Percentiles rank a stretch among this genome's conserved stretches.
phyloP scores from a whole-genome alignment of 2,797 vertebrate species.

The Carapus acus region DNA sequence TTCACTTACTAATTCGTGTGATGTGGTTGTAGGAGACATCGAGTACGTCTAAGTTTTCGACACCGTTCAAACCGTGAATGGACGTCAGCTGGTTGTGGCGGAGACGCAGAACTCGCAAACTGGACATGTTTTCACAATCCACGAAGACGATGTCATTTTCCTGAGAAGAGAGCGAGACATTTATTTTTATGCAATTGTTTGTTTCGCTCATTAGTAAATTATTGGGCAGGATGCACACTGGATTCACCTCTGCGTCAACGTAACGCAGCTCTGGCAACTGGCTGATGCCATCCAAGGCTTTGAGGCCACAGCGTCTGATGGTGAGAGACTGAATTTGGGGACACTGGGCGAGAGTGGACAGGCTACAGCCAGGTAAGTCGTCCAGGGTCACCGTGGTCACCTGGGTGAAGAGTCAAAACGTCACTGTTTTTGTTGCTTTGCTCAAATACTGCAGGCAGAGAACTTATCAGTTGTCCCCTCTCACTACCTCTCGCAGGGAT shows the following conservation, averaged over 20 bases:
- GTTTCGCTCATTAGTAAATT: no score
- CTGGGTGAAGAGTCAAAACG: slow-evolving; percentile 54
- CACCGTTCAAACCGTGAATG: slow-evolving; percentile 80
- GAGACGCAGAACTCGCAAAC: slow-evolving; percentile 78
- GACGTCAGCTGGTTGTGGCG: slow-evolving; percentile 82
- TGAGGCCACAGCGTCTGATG: slow-evolving; percentile 79
- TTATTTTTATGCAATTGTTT: no score
- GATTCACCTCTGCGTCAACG: slow-evolving; percentile 80
- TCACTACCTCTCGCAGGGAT: slow-evolving; percentile 83
- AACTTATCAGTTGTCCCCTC: no score
- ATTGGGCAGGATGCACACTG: no score
- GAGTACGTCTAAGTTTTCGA: slow-evolving; percentile 75
- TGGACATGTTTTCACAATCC: slow-evolving; percentile 79
- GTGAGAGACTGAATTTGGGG: slow-evolving; percentile 75
- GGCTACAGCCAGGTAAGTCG: slow-evolving; percentile 76
- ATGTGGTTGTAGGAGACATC: slow-evolving; percentile 88
- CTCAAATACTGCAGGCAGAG: no score
- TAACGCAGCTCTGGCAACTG: slow-evolving; percentile 73
- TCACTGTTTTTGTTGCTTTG: no score
- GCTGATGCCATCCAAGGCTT: slow-evolving; percentile 74
- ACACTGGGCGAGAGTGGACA: slow-evolving; percentile 80
- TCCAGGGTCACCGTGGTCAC: slow-evolving; percentile 78
- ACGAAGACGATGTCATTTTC: slow-evolving; percentile 83
- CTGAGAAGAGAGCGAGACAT: no score
- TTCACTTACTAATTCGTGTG: slow-evolving; percentile 82